These are phyloP conservation scores for Vireo altiloquus DNA, from an alignment of 2,113 vertebrate species.

Conservation along the genomic window DNA sequence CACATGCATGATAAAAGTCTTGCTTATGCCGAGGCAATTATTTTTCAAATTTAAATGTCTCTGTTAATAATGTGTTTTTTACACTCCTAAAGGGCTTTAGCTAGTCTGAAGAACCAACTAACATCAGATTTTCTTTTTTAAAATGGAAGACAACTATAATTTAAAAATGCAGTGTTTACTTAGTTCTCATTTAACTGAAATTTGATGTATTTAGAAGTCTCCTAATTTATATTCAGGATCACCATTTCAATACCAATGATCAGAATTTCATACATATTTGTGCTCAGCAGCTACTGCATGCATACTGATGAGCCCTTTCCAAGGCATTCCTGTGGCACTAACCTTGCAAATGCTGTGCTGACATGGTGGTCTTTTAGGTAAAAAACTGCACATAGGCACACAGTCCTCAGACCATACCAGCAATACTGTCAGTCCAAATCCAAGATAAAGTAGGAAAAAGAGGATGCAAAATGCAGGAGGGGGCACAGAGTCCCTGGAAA, in stretches of 20 bases:
- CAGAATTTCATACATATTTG: conserved; percentile 59
- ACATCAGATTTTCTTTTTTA: neutral
- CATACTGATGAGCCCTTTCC: conserved; percentile 38
- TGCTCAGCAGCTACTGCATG: conserved; percentile 9
- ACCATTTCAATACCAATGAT: conserved; percentile 35
- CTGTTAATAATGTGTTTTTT: conserved; percentile 8
- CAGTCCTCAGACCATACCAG: neutral
- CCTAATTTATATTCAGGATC: conserved; percentile 51
- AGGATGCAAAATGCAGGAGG: neutral
- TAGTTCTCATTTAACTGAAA: neutral
- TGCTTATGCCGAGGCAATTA: conserved; percentile 30
- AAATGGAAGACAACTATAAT: neutral
- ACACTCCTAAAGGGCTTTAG: neutral
- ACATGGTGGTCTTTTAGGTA: neutral
- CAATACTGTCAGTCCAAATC: neutral
- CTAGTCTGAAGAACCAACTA: neutral
- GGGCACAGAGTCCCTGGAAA: neutral
- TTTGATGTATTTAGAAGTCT: neutral
- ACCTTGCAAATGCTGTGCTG: neutral
- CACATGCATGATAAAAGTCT: conserved; percentile 10
- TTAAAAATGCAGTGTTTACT: conserved; percentile 10
- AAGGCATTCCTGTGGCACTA: neutral
- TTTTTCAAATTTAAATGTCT: conserved; percentile 38
- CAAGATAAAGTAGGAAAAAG: neutral
- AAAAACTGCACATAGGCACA: neutral